These are phyloP conservation scores for Todiramphus chloris DNA, from an alignment of 2,113 vertebrate species.

Conservation along the genomic window DNA sequence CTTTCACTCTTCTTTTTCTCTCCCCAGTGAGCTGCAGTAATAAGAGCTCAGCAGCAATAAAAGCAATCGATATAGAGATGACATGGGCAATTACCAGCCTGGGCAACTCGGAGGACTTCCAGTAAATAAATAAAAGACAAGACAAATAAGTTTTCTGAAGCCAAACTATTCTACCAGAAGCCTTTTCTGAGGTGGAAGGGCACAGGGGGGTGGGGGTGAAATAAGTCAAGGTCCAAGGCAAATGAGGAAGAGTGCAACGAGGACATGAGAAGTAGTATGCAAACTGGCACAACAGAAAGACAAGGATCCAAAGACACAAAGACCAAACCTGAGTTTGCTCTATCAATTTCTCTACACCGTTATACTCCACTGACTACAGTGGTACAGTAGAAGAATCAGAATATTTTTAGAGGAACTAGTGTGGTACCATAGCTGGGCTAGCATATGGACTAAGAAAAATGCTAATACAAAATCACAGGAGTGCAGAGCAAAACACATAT, in stretches of 20 bases:
- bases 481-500: neutral
- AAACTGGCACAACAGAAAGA: neutral
- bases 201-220: neutral
- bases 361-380: neutral
- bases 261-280: neutral
- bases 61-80: constrained; percentile 72
- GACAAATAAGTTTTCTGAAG: constrained; percentile 38
- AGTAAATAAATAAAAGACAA: constrained; percentile 67
- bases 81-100: constrained; percentile 71
- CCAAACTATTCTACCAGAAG: constrained; percentile 1
- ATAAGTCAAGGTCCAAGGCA: neutral
- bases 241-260: neutral
- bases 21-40: constrained; percentile 59
- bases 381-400: neutral
- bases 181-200: neutral
- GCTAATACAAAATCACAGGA: neutral
- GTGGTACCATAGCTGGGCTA: neutral
- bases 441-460: neutral
- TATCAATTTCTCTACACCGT: neutral
- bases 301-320: neutral
- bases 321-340: neutral
- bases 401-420: neutral
- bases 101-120: constrained; percentile 61
- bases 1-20: constrained; percentile 55
- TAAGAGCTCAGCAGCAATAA: constrained; percentile 74